Percentiles rank a stretch among this genome's conserved stretches.
Evolutionary conservation across 2,113 vertebrate species (phyloP).

Genomic region (Daphoenositta chrysoptera): DNA sequence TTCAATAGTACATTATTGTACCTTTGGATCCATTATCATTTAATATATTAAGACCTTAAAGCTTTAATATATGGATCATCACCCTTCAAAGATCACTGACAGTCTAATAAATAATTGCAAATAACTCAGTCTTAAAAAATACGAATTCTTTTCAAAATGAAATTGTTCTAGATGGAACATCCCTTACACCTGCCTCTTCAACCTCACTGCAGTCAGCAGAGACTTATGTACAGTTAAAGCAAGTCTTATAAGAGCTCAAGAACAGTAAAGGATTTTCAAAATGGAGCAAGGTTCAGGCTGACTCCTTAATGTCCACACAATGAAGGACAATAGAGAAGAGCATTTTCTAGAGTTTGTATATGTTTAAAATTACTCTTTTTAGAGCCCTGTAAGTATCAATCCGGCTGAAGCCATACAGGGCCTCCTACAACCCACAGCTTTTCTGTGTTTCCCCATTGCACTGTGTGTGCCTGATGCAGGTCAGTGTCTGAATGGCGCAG

Average conservation of each 20-base stretch:
- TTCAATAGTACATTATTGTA: neutral
- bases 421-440: neutral
- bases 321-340: neutral
- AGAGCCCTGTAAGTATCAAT: neutral
- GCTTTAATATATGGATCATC: slow-evolving; percentile 17
- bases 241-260: neutral
- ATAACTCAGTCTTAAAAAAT: neutral
- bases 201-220: neutral
- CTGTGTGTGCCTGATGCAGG: neutral
- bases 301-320: neutral
- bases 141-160: neutral
- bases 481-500: neutral
- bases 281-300: neutral
- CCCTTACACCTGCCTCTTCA: neutral
- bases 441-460: neutral
- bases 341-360: neutral
- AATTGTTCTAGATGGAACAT: neutral
- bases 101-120: neutral
- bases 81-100: neutral
- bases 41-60: neutral
- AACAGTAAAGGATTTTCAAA: neutral
- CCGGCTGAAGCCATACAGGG: neutral
- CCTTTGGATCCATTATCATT: neutral
- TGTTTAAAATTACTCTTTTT: neutral
- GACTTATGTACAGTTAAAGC: neutral